Conservation (phyloP, 1,140 invertebrate genomes). For the Megalonaias nervosa region DNA sequence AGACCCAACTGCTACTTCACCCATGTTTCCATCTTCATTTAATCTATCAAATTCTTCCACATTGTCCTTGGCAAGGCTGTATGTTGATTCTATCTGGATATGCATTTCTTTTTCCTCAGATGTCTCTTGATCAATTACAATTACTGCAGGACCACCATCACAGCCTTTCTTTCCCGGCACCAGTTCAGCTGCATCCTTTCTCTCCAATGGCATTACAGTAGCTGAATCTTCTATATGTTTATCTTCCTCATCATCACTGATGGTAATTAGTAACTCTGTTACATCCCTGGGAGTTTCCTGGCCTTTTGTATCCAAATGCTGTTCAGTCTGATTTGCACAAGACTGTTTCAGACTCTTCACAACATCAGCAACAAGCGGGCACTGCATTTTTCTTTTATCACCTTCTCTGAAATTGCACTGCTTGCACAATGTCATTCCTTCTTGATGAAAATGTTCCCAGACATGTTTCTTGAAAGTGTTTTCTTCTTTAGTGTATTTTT, state of each 20-base stretch:
- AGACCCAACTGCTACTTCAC: not conserved
- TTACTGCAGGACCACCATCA: not conserved
- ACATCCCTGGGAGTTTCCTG: too few relatives aligned
- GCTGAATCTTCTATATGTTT: too few relatives aligned
- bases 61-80: not conserved
- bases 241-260: too few relatives aligned
- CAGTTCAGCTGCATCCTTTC: too few relatives aligned
- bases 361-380: too few relatives aligned
- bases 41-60: not conserved
- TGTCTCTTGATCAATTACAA: not conserved
- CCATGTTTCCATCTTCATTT: not conserved
- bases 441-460: constrained; percentile 30
- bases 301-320: too few relatives aligned
- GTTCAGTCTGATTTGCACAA: too few relatives aligned
- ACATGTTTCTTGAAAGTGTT: constrained; percentile 27
- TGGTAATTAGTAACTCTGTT: too few relatives aligned
- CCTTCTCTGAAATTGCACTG: too few relatives aligned
- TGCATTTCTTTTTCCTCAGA: not conserved
- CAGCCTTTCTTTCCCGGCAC: not conserved
- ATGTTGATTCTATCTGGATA: not conserved
- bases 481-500: constrained; percentile 34
- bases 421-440: constrained; percentile 1
- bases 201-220: too few relatives aligned
- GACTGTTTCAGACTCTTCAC: too few relatives aligned
- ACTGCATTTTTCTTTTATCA: too few relatives aligned